phyloP scores from a whole-genome alignment of 2,797 vertebrate species.

The Paratrypauchen microcephalus region DNA sequence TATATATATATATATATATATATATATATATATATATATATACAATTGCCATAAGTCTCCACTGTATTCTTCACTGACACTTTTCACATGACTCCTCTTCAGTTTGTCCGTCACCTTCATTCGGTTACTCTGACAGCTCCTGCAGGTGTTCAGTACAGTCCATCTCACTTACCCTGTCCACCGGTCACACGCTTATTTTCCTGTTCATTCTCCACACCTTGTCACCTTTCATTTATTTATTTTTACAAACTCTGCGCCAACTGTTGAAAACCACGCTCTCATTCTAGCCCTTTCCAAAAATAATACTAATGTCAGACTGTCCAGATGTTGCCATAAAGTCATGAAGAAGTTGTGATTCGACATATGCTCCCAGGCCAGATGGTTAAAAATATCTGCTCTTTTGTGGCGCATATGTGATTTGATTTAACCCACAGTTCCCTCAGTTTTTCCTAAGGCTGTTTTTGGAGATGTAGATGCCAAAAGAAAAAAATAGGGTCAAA shows the following conservation, averaged over 20 bases:
- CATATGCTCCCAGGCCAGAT: conserved; percentile 44
- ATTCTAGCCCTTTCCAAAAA: background rate
- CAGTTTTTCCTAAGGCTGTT: conserved; percentile 32
- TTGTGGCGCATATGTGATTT: conserved; percentile 19
- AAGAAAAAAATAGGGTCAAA: conserved; percentile 16
- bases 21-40: too few relatives aligned
- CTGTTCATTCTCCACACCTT: conserved; percentile 10
- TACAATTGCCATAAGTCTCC: too few relatives aligned
- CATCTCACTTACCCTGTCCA: conserved; percentile 2
- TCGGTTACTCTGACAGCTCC: background rate
- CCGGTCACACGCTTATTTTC: conserved; percentile 10
- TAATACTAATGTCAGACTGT: background rate
- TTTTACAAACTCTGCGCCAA: conserved; percentile 1
- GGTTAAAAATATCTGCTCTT: conserved; percentile 27
- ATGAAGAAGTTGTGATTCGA: conserved; percentile 23
- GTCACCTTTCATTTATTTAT: background rate
- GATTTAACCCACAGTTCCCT: background rate
- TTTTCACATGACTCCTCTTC: background rate
- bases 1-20: too few relatives aligned
- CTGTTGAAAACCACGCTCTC: background rate
- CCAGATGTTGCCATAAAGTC: conserved; percentile 18
- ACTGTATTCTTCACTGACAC: background rate
- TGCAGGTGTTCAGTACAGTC: background rate
- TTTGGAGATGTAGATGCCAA: conserved; percentile 19
- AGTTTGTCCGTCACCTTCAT: background rate